phyloP scores from a whole-genome alignment of 1,140 invertebrate genomes.

The Drosophila kurseongensis region DNA sequence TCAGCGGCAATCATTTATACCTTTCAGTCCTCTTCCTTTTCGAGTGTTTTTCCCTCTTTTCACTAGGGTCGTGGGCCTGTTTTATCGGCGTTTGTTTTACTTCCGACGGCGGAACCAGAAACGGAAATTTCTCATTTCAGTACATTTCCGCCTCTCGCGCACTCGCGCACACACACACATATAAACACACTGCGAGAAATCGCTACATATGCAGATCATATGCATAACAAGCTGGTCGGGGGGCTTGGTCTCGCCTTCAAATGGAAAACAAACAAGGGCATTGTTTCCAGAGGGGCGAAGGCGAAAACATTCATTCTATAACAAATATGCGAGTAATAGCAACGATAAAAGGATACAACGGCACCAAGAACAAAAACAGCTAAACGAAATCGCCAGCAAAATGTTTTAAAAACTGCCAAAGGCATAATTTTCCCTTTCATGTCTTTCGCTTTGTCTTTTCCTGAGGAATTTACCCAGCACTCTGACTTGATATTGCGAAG shows the following conservation, averaged over 20 bases:
- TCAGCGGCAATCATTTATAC: constrained; percentile 69
- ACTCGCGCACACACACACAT: constrained; percentile 21
- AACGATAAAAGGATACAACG: constrained; percentile 63
- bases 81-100: constrained; percentile 82
- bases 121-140: constrained; percentile 82
- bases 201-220: constrained; percentile 54
- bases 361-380: constrained; percentile 17
- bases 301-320: constrained; percentile 61
- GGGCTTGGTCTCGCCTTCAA: constrained; percentile 35
- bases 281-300: constrained; percentile 51
- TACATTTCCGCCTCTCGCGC: constrained; percentile 71
- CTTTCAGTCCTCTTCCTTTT: constrained; percentile 32
- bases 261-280: constrained; percentile 76
- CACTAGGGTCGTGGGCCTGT: constrained; percentile 41
- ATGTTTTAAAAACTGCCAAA: constrained; percentile 56
- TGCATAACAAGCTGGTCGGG: constrained; percentile 61
- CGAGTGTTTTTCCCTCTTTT: constrained; percentile 13
- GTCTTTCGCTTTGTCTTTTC: constrained; percentile 50
- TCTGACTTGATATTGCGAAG: constrained; percentile 40
- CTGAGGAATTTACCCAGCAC: constrained; percentile 50
- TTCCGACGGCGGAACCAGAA: constrained; percentile 80
- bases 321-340: constrained; percentile 78
- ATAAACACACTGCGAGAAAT: constrained; percentile 23
- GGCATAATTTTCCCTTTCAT: constrained; percentile 59
- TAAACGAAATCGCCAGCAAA: constrained; percentile 55